Percentiles rank a stretch among this genome's conserved stretches.
Conservation (phyloP, 2,797 vertebrate genomes). For the Lateolabrax maculatus region DNA sequence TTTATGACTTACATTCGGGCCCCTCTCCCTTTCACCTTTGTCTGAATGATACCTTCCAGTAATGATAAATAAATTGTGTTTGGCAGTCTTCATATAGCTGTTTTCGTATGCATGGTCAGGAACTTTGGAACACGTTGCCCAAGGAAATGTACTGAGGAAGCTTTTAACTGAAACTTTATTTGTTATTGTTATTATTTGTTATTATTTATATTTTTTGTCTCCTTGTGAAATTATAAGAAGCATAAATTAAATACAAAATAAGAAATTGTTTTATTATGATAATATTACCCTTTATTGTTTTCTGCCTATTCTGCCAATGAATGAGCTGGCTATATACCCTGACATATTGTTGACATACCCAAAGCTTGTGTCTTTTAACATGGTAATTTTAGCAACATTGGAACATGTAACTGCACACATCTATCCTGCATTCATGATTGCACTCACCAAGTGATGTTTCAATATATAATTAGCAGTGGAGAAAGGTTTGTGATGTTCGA, state of each 20-base stretch:
- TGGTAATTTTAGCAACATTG: neutral
- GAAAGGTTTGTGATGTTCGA: neutral
- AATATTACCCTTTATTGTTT: neutral
- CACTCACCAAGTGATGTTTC: neutral
- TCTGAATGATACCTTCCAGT: slow-evolving; percentile 14
- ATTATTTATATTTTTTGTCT: neutral
- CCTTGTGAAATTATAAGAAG: neutral
- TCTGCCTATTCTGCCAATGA: neutral
- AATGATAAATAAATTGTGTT: slow-evolving; percentile 19
- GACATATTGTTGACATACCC: neutral
- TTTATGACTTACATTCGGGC: neutral
- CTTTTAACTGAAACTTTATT: slow-evolving; percentile 8
- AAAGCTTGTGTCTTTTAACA: neutral
- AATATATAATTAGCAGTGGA: neutral
- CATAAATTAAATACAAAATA: neutral
- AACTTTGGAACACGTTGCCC: neutral
- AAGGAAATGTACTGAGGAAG: neutral
- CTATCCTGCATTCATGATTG: neutral
- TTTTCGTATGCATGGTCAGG: neutral
- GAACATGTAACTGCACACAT: slow-evolving; percentile 6
- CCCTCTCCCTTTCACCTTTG: slow-evolving; percentile 1
- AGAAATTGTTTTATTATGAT: neutral
- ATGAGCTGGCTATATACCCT: neutral
- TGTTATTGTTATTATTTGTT: slow-evolving; percentile 17
- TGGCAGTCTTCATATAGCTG: neutral